Conservation (phyloP, 2,888 invertebrate species). For the Aplocera efformata region DNA sequence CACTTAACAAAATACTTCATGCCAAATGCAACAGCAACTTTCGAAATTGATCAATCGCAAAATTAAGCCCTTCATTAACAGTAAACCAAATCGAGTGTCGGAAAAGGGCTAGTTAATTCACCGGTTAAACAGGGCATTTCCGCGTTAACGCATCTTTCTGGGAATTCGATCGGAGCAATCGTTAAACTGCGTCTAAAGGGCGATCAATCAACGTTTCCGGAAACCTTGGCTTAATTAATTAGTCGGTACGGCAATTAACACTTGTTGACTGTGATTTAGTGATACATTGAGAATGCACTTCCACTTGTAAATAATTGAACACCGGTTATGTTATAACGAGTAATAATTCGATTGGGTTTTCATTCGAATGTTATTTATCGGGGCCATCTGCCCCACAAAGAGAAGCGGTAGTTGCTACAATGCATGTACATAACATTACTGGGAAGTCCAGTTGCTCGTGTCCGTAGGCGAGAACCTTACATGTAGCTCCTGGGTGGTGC, state of each 20-base stretch:
- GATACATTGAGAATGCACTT: constrained; percentile 8
- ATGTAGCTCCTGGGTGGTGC: too few relatives aligned
- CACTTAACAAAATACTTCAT: constrained; percentile 3
- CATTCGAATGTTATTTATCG: too few relatives aligned
- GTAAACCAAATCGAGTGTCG: constrained; percentile 26
- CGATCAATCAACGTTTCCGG: constrained; percentile 27
- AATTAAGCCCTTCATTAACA: constrained; percentile 21
- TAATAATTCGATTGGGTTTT: too few relatives aligned
- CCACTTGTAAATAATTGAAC: constrained; percentile 10
- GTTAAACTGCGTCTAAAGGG: constrained; percentile 17
- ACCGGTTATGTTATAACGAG: constrained; percentile 4
- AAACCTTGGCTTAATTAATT: constrained; percentile 22
- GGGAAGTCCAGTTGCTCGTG: too few relatives aligned
- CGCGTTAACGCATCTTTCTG: constrained; percentile 23
- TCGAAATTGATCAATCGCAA: constrained; percentile 22
- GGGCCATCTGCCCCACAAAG: too few relatives aligned
- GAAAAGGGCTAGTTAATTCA: constrained; percentile 17
- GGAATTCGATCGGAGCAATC: constrained; percentile 16
- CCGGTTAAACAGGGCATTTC: constrained; percentile 26
- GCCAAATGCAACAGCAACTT: constrained; percentile 7
- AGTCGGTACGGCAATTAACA: constrained; percentile 24
- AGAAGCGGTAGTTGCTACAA: too few relatives aligned
- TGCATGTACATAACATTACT: too few relatives aligned
- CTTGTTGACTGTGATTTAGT: constrained; percentile 28
- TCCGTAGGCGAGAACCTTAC: too few relatives aligned